Base-by-base conservation (phyloP, 2,113 vertebrate species). In the Phycodurus eques region DNA sequence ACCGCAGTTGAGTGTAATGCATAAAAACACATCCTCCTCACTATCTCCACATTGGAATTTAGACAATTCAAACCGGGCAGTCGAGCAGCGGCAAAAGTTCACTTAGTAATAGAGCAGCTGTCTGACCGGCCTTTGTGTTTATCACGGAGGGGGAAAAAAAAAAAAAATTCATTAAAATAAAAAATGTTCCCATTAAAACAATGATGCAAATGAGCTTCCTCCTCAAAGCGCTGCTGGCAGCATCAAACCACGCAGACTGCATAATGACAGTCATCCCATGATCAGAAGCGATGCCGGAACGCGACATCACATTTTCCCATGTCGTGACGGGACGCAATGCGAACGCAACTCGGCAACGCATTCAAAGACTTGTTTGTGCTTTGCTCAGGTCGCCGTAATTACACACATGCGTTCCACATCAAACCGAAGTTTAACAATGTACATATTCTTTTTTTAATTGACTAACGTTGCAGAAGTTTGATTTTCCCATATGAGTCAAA, bases 261-360 rank as follows among this genome's bases (percentile, higher is more conserved):
- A 83, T 88, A 87, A 88, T 88, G 83, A 85, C 81, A 82, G 81
- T 73, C 76, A 79, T 86, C 70, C 73, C 76, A 77, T 84, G 85
- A 87, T 89, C 80, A 84, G 82, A 83, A 33, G 75, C 82, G 79
- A 39, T 46, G 70, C 73, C 56, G 65, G 39, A 69, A 82, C 80
- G 77, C 72, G 71, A 76, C 78, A 73, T 75, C 42, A 76, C 68
- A 56, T 85, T 85, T 90, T 79, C 74, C 80, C 80, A 72, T 81
- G 77, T 80, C 80, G 68, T 71, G 59, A 71, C 77, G 82, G 77
- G 73, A 74, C 73, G 76, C 27, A 8, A 35, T 78, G 79, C 80
- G 56, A 71, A 68, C 72, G 73, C 70, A 71, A 35, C 68, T 70
- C 72, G 68, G 71, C 78, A 82, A 76, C 71, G 42, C 61, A 70